These are phyloP conservation scores for Cirrhinus mrigala DNA, from an alignment of 2,797 vertebrate species.

Conservation along the genomic window DNA sequence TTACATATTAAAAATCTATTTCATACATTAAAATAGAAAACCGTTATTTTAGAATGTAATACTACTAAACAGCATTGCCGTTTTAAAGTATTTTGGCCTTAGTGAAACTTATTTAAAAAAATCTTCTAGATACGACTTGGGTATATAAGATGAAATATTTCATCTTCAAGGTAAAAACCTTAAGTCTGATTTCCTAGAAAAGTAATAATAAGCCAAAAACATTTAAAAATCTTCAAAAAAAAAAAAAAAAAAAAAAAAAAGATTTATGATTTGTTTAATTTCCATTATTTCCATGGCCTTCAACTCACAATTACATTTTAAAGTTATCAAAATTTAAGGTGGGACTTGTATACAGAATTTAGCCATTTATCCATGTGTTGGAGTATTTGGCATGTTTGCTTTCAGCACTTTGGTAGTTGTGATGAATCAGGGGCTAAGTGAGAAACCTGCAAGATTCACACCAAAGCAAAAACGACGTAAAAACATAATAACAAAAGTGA, in stretches of 20 bases:
- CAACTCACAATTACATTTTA: too few species aligned
- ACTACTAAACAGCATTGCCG: not conserved
- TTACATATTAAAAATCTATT: not conserved
- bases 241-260: not conserved
- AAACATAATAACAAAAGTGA: constrained; percentile 1
- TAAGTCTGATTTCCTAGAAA: too few species aligned
- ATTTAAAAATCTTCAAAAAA: not conserved
- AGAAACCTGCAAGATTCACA: constrained; percentile 15
- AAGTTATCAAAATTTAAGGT: not conserved
- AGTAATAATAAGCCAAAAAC: too few species aligned
- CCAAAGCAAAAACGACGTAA: constrained; percentile 16
- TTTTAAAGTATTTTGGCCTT: not conserved
- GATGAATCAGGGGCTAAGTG: constrained; percentile 22
- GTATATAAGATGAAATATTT: too few species aligned
- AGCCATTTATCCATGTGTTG: constrained; percentile 6
- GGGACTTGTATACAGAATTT: not conserved
- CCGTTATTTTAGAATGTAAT: not conserved
- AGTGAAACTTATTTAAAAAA: too few species aligned
- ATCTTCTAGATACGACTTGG: too few species aligned
- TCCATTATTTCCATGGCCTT: not conserved
- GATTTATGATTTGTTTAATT: not conserved
- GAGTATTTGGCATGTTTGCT: constrained; percentile 2
- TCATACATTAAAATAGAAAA: not conserved
- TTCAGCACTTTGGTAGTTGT: constrained; percentile 33
- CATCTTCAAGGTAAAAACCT: too few species aligned